Base-by-base conservation (phyloP, 2,797 vertebrate genomes). In the Anableps anableps region DNA sequence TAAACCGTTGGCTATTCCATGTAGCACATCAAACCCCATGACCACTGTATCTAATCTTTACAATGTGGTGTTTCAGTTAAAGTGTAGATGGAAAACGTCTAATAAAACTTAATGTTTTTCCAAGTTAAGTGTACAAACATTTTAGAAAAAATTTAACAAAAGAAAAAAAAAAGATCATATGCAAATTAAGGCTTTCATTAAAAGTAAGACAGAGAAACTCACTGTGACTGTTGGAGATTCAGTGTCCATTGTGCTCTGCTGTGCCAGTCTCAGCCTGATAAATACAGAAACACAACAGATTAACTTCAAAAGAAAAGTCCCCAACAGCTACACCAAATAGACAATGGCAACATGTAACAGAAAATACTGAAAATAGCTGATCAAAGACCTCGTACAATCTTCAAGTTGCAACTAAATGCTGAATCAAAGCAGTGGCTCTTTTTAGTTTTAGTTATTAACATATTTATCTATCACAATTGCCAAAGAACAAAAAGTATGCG, bases 201-300 rank as follows among this genome's bases (percentile, higher is more conserved):
- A 51, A 74, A 23, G 21, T 43, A 34, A 34, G 80, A 76, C 38
- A 76, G 48, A 83, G 73, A 50, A 43, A 75, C 85, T 81, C 83
- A 90, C 89, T 87, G 11, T 85, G 84, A 50, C 72, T 70, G 55
- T 80, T 66, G 75, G 92, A 81, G 75, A 58, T 93, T 50, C 96
- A 81, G 45, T 93, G 95, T 2, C 91, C 78, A 0, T 90, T 75
- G 50, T 88, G 88, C 31, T 85, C 85, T 21, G 77, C 74, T 74
- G 90, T 0, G 11, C 83, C 73, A 80, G 86, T 91, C 77, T 95
- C 95, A 58, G 88, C 80, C 96, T 97, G 80, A 66, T 71, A 29
- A n/a, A 88, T 60, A 80, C 38, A 84, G 11, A 83, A 43, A 85
- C 1, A 73, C 0, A 74, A 16, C 7, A 47, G 1, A 43, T 38